Evolutionary conservation across 37 sponge, comb jelly and placozoan genomes (phyloP).

Genomic region (Petrosia ficiformis): DNA sequence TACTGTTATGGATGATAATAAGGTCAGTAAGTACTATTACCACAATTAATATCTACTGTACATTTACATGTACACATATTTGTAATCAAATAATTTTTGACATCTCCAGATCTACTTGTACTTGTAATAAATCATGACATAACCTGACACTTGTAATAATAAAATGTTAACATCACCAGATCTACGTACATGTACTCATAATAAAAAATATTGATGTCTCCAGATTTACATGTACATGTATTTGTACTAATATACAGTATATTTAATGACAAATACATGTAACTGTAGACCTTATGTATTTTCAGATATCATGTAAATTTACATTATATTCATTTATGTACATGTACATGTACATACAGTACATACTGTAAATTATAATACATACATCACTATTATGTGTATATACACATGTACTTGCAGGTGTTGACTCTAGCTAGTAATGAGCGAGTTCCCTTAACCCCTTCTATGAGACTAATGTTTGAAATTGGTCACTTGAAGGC

Average conservation of each 20-base stretch:
- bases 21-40: slow-evolving; percentile 65
- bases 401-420: slow-evolving; percentile 20
- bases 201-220: not conserved
- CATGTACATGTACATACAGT: not conserved
- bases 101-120: not conserved
- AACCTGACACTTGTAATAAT: not conserved
- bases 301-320: not conserved
- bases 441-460: slow-evolving; percentile 95
- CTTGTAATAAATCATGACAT: not conserved
- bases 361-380: not conserved
- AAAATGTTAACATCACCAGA: not conserved
- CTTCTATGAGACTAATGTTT: slow-evolving; percentile 97
- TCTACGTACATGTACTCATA: not conserved
- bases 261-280: too few species aligned
- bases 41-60: too few species aligned
- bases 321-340: not conserved
- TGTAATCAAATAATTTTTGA: not conserved
- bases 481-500: slow-evolving; percentile 94
- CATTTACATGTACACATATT: not conserved
- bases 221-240: not conserved
- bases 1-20: slow-evolving; percentile 99
- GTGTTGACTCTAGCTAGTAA: slow-evolving; percentile 98
- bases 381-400: too few species aligned
- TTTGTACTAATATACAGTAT: too few species aligned
- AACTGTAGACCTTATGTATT: not conserved